Base-by-base conservation (phyloP, 2,797 vertebrate species). In the Falco novaeseelandiae region DNA sequence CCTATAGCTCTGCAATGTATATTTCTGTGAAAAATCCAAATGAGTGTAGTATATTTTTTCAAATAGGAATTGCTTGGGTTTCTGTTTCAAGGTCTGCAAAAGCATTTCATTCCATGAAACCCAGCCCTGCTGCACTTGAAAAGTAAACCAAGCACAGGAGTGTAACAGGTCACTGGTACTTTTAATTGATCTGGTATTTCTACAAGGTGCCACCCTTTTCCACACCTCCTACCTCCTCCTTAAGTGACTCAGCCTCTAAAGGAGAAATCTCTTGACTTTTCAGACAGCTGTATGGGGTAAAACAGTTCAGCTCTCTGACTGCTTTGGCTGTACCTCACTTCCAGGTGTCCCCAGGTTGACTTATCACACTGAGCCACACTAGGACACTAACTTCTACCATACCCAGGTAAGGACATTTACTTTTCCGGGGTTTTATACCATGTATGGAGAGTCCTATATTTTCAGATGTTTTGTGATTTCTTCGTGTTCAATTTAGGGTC, bases 161-260 rank as follows among this genome's bases (percentile, higher is more conserved):
- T 76, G 26, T 52, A 58, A 54, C 48, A 84, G 61, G 62, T 96
- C 96, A 95, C 92, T 5, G 2, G 52, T 94, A 89, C 87, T 95
- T 96, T 94, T 96, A 95, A 97, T 96, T 94, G 97, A 98, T 96
- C 80, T 96, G 96, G 98, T 98, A 97, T 98, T 97, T 98, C 94
- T 96, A 90, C 78, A 95, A 94, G 98, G 98, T 98, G 96, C 98
- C 98, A 98, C 98, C 98, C 98, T 98, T 95, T 98, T 98, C 98
- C 97, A 97, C 97, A 97, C 98, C 97, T 97, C 97, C 97, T 90
- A 87, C 97, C 97, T 97, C 97, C 96, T 98, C 97, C 96, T 96
- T 86, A 95, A 77, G 85, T 98, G 98, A 98, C 96, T 98, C 98
- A 98, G 95, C 73, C 71, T 62, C 90, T 61, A 57, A 95, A 92